Evolutionary conservation across 2,797 vertebrate genomes (phyloP).

Genomic region (Enteromius argenteus): DNA sequence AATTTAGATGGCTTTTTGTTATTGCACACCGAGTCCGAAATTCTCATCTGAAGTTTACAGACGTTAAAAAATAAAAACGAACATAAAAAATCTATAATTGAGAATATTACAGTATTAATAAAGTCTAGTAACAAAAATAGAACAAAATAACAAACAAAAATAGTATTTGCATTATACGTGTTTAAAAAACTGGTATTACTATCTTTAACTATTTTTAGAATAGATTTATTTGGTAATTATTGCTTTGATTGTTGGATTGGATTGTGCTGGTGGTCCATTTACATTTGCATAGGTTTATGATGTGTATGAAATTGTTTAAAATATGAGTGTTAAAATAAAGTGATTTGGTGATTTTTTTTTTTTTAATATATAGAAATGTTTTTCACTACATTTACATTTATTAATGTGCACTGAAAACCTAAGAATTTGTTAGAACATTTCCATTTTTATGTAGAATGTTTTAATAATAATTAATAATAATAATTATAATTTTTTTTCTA

Average conservation of each 20-base stretch:
- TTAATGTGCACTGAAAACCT: background rate
- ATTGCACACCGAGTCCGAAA: background rate
- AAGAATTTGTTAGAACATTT: background rate
- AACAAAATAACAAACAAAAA: background rate
- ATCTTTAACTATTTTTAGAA: background rate
- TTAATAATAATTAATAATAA: too few relatives aligned
- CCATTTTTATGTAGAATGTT: too few relatives aligned
- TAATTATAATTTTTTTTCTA: too few relatives aligned
- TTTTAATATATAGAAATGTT: background rate
- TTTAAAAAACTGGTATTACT: background rate
- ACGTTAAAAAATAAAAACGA: too few relatives aligned
- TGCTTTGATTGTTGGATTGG: background rate
- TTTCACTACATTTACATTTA: background rate
- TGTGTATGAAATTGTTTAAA: background rate
- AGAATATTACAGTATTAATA: background rate
- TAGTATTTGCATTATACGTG: background rate
- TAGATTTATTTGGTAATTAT: background rate
- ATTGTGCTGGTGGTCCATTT: background rate
- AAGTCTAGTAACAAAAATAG: background rate
- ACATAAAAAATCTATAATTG: background rate
- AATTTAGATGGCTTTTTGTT: background rate
- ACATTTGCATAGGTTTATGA: too few relatives aligned
- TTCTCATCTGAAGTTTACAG: background rate
- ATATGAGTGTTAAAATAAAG: background rate
- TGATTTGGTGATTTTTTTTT: background rate